Evolutionary conservation across 2,113 vertebrate species (phyloP).

Genomic region (Oryctolagus cuniculus): DNA sequence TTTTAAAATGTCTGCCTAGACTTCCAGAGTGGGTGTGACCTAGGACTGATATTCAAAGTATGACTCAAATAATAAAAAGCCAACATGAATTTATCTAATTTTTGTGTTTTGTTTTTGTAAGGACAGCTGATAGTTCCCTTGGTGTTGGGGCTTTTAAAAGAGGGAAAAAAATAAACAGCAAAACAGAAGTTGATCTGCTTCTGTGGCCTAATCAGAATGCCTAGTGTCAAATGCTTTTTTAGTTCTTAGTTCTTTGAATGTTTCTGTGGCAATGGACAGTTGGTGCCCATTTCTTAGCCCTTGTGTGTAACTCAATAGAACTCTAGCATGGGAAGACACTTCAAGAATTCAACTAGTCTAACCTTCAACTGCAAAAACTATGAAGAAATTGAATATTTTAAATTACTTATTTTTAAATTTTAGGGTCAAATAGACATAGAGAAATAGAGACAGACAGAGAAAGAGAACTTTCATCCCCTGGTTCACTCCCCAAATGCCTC

Average conservation of each 20-base stretch:
- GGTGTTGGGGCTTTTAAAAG: background rate
- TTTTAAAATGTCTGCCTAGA: constrained; percentile 65
- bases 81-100: constrained; percentile 27
- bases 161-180: background rate
- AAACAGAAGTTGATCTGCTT: background rate
- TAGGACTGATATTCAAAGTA: constrained; percentile 14
- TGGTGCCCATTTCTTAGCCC: background rate
- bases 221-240: background rate
- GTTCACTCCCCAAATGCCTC: too few species aligned
- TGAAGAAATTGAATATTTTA: background rate
- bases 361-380: background rate
- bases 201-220: background rate
- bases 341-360: background rate
- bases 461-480: too few species aligned
- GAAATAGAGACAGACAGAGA: too few species aligned
- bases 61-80: constrained; percentile 59
- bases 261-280: background rate
- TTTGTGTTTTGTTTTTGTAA: constrained; percentile 43
- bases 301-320: background rate
- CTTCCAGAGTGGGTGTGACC: background rate
- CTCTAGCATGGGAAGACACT: background rate
- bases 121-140: constrained; percentile 13
- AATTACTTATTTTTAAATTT: background rate
- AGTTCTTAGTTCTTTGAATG: background rate
- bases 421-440: background rate